phyloP scores from a whole-genome alignment of 2,888 invertebrate genomes.

The Drosophila heteroneura region DNA sequence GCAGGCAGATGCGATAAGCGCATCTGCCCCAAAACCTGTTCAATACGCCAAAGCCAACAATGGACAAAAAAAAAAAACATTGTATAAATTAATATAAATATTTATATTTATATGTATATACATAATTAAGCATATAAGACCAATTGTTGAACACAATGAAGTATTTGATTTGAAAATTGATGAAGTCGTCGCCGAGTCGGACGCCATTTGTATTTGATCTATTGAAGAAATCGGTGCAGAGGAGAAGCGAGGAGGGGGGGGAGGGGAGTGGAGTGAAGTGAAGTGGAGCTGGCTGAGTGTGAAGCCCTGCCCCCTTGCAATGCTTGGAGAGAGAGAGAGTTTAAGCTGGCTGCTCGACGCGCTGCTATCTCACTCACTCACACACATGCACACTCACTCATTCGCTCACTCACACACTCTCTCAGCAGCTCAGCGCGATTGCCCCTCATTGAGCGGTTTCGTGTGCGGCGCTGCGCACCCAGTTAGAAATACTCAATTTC shows the following conservation, averaged over 20 bases:
- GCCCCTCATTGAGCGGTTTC: constrained; percentile 58
- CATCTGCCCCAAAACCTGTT: constrained; percentile 1
- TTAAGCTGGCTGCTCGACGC: constrained; percentile 12
- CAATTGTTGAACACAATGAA: background rate
- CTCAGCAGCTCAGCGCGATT: background rate
- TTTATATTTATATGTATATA: background rate
- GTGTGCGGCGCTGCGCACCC: constrained; percentile 6
- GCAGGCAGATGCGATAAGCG: constrained; percentile 33
- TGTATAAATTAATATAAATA: background rate
- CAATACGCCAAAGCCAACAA: background rate
- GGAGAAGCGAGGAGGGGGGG: too few relatives aligned
- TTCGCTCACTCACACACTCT: constrained; percentile 2
- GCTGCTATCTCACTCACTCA: constrained; percentile 37
- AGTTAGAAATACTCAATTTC: constrained; percentile 45
- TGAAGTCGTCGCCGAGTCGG: constrained; percentile 4
- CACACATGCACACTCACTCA: constrained; percentile 8
- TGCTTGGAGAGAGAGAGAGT: constrained; percentile 9
- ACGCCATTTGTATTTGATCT: constrained; percentile 50
- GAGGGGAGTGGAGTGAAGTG: background rate
- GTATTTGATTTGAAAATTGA: background rate
- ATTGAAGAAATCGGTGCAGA: constrained; percentile 13
- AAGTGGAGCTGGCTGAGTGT: constrained; percentile 11
- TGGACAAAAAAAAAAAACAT: background rate
- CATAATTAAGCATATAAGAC: background rate
- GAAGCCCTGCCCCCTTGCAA: constrained; percentile 46